Conservation (phyloP, 1,140 invertebrate species). For the Bombyx mandarina region DNA sequence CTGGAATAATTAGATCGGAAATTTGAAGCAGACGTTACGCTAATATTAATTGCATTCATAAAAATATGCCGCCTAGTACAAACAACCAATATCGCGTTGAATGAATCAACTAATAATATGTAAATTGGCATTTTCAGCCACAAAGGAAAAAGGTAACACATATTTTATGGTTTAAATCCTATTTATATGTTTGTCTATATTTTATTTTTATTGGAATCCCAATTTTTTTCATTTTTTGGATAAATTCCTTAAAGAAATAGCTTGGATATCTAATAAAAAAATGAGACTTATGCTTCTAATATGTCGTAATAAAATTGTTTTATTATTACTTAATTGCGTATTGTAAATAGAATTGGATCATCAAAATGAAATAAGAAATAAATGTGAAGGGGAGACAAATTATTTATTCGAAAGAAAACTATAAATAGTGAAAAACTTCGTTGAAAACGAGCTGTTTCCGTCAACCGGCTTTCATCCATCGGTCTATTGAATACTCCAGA, state of each 20-base stretch:
- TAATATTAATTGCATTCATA: no score
- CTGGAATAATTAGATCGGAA: no score
- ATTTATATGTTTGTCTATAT: no score
- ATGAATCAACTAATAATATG: no score
- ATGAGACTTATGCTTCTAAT: no score
- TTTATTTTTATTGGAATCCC: no score
- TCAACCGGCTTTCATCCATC: constrained; percentile 95
- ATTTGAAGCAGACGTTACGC: no score
- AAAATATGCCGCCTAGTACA: no score
- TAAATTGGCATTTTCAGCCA: no score
- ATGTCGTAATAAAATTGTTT: not conserved
- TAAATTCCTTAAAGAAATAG: not conserved
- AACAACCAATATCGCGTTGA: no score
- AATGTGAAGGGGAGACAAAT: not conserved
- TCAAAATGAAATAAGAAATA: not conserved
- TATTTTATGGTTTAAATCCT: no score
- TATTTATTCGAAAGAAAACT: constrained; percentile 24
- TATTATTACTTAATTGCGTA: not conserved
- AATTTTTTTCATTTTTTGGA: not conserved
- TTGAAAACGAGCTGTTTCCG: constrained; percentile 29
- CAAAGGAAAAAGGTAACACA: no score
- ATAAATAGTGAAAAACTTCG: constrained; percentile 49
- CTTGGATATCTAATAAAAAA: not conserved
- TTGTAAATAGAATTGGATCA: not conserved
- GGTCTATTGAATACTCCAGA: constrained; percentile 94